Base-by-base conservation (phyloP, 2,113 vertebrate species). In the Barbus barbus region DNA sequence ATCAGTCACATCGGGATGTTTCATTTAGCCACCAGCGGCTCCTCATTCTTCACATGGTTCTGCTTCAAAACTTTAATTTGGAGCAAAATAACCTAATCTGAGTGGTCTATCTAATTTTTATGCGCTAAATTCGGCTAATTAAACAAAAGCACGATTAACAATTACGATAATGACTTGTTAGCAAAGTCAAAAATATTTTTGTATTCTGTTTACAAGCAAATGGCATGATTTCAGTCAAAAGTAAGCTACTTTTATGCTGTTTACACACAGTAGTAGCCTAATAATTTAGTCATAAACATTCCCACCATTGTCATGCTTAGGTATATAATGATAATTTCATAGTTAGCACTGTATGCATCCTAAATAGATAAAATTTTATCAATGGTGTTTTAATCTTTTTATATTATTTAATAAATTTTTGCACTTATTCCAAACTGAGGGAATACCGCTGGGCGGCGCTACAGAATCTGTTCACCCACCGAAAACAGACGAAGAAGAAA, bases 401-500 rank as follows among this genome's bases (percentile, higher is more conserved):
- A 65, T 65, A 20, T 31, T 4, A 31, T 31, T 65, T 65, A 6
- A 33, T 4, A 65, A 9, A 5, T 1, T 33, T 65, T 18, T 33
- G 7, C 61, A 65, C 61, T 33, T 67, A 12, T 46, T 18, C 2
- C 46, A 16, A 48, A 48, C 46, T 16, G 46, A 48, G 14, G 46
- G 1, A 5, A 16, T 3, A 16, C 46, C 72, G 46, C 20, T n/a
- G 22, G 79, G 44, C 38, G 79, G 79, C 79, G 46, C 28, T 81
- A 26, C 13, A 38, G 28, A 33, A 5, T 48, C 13, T 3, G 44
- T 53, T 71, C 31, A 67, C 14, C 11, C 22, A 22, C 61, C 22
- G 2, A 24, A 13, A 81, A 71, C 63, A 56, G 28, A 56, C 28
- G 79, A 81, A 81, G 79, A 81, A 81, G 46, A 48, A 51, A n/a